phyloP scores from a whole-genome alignment of 1,140 invertebrate species.

The Brachionus paranguensis region DNA sequence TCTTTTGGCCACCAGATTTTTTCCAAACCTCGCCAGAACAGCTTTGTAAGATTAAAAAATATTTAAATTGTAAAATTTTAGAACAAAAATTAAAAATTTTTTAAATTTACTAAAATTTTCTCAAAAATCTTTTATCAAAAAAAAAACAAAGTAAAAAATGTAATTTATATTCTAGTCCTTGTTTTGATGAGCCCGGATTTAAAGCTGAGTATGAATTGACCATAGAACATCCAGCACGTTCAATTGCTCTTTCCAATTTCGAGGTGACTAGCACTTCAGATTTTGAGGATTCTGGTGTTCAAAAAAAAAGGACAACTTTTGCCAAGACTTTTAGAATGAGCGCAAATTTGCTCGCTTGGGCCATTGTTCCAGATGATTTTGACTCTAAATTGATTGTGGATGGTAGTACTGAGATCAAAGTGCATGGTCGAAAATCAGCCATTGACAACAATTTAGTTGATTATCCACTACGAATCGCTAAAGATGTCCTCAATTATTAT shows the following conservation, averaged over 20 bases:
- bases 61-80: neutral
- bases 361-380: constrained; percentile 32
- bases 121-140: no score
- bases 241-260: constrained; percentile 20
- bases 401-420: neutral
- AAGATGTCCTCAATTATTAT: neutral
- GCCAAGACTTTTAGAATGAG: constrained; percentile 3
- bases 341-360: constrained; percentile 27
- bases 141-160: neutral
- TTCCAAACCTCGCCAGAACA: constrained; percentile 8
- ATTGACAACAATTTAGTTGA: neutral
- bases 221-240: constrained; percentile 14
- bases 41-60: constrained; percentile 14
- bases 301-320: constrained; percentile 26
- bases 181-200: constrained; percentile 42
- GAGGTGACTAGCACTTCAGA: neutral
- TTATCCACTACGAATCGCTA: neutral
- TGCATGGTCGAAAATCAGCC: neutral
- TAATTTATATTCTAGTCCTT: constrained; percentile 37
- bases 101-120: neutral
- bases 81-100: neutral
- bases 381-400: no score
- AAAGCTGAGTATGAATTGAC: constrained; percentile 41
- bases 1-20: constrained; percentile 29
- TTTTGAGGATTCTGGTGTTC: neutral